These are phyloP conservation scores for Rhadina sibilatrix DNA, from an alignment of 2,113 vertebrate species.

Conservation along the genomic window DNA sequence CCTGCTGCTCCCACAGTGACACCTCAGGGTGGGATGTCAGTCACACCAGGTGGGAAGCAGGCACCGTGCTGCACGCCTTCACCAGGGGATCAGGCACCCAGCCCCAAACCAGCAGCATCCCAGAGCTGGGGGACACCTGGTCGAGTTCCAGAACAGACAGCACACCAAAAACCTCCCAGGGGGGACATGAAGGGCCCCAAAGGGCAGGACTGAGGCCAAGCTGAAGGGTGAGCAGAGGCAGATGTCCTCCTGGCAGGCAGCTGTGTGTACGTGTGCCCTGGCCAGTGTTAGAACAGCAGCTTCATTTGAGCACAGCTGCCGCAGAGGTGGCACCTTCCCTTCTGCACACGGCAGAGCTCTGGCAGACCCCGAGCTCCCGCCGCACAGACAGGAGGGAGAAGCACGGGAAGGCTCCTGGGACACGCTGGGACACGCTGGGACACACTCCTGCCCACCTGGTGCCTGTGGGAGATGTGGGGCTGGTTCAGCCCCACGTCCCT, in stretches of 20 bases:
- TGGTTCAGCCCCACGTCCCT: not conserved
- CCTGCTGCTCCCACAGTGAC: not conserved
- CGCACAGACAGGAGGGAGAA: not conserved
- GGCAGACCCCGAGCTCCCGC: not conserved
- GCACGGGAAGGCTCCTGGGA: not conserved
- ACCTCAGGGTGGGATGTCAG: no score
- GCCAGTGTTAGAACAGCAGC: not conserved
- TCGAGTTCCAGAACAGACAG: not conserved
- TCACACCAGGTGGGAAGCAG: not conserved
- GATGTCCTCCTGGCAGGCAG: not conserved
- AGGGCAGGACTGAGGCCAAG: not conserved
- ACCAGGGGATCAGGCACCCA: not conserved
- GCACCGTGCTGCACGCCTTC: not conserved
- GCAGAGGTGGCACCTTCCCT: not conserved
- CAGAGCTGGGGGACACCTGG: not conserved
- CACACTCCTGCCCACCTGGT: not conserved
- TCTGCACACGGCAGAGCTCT: not conserved
- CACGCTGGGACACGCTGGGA: not conserved
- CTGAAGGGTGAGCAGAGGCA: not conserved
- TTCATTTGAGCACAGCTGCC: not conserved
- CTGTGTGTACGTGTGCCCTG: not conserved
- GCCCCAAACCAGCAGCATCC: not conserved
- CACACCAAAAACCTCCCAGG: fast-evolving
- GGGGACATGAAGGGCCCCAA: not conserved
- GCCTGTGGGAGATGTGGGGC: not conserved